Conservation (phyloP, 1,140 invertebrate genomes). For the Marisa cornuarietis region DNA sequence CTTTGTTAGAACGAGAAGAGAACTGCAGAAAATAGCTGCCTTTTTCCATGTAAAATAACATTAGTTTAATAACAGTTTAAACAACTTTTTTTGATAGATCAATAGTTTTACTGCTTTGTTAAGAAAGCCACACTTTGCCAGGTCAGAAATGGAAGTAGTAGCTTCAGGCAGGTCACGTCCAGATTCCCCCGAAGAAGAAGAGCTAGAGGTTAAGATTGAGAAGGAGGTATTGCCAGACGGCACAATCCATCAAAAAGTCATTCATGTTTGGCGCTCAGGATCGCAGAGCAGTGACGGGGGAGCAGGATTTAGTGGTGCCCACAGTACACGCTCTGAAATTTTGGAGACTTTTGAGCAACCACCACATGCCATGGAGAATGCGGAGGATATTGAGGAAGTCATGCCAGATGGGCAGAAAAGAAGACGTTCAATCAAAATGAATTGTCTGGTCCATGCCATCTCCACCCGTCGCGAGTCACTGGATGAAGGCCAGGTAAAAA, state of each 20-base stretch:
- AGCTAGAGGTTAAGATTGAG: neutral
- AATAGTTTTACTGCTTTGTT: too few species aligned
- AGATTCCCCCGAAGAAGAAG: too few species aligned
- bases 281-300: neutral
- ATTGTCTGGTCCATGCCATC: constrained; percentile 50
- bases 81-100: too few species aligned
- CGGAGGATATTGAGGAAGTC: constrained; percentile 57
- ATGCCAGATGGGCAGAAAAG: constrained; percentile 59
- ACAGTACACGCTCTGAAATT: constrained; percentile 32
- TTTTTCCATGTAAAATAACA: too few species aligned
- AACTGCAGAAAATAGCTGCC: too few species aligned
- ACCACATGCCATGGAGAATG: constrained; percentile 49
- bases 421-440: constrained; percentile 44
- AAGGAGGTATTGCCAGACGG: constrained; percentile 12
- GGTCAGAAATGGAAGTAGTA: too few species aligned
- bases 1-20: too few species aligned
- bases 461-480: constrained; percentile 50
- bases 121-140: too few species aligned
- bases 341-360: constrained; percentile 60
- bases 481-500: constrained; percentile 35
- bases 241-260: constrained; percentile 7
- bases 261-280: neutral
- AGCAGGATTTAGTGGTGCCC: neutral
- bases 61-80: too few species aligned
- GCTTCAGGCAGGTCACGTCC: too few species aligned